A percentile compares a stretch with the other conserved stretches of the same genome.
These are phyloP conservation scores for Dysmachus trigonus DNA, from an alignment of 2,888 invertebrate genomes.

Conservation along the genomic window DNA sequence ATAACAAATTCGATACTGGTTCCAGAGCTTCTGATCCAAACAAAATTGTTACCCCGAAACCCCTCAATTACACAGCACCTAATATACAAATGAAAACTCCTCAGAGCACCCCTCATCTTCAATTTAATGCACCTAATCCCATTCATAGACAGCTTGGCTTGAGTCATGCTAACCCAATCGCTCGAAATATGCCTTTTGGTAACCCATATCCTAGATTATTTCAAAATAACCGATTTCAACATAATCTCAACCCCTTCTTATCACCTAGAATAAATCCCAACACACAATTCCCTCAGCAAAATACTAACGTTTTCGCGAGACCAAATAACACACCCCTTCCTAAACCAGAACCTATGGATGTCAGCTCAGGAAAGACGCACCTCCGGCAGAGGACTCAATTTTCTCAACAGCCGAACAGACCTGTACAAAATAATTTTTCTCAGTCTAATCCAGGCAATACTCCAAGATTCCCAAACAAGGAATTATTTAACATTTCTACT, in stretches of 20 bases:
- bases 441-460: not conserved
- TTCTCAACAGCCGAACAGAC: not conserved
- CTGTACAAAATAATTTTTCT: not conserved
- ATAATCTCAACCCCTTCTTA: not conserved
- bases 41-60: too few species aligned
- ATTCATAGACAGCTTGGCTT: not conserved
- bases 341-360: not conserved
- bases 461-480: not conserved
- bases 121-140: not conserved
- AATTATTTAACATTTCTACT: not conserved
- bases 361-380: not conserved
- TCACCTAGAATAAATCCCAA: not conserved
- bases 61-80: not conserved
- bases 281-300: not conserved
- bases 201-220: not conserved
- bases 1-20: not conserved
- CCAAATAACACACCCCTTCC: not conserved
- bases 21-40: too few species aligned
- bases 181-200: not conserved
- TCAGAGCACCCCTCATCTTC: not conserved
- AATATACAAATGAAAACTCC: not conserved
- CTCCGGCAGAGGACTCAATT: not conserved
- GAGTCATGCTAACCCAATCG: not conserved
- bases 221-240: not conserved
- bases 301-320: not conserved